Evolutionary conservation across 2,797 vertebrate genomes (phyloP).

Genomic region (Potorous gilbertii): DNA sequence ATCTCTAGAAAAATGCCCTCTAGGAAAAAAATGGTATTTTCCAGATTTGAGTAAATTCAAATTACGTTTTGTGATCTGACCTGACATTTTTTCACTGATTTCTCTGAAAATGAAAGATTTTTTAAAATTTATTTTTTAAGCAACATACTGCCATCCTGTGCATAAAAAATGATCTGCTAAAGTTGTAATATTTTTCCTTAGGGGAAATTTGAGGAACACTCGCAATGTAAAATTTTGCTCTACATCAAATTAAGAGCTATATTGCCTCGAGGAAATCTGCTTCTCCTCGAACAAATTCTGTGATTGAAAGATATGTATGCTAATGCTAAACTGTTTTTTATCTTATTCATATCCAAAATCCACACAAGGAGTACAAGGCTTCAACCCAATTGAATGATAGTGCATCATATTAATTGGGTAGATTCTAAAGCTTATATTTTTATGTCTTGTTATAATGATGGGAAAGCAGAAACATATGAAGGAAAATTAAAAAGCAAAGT

Average conservation of each 20-base stretch:
- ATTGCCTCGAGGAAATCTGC: not conserved
- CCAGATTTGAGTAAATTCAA: constrained; percentile 1
- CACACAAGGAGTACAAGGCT: not conserved
- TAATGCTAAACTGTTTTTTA: not conserved
- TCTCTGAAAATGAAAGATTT: constrained; percentile 57
- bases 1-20: not conserved
- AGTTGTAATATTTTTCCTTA: constrained; percentile 32
- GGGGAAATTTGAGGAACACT: not conserved
- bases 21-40: not conserved
- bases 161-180: constrained; percentile 18
- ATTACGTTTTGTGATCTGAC: not conserved
- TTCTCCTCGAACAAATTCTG: not conserved
- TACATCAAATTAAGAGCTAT: not conserved
- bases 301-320: not conserved
- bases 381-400: not conserved
- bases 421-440: not conserved
- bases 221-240: not conserved
- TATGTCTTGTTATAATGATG: not conserved
- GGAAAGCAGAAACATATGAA: not conserved
- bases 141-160: constrained; percentile 69
- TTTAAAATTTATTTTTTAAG: not conserved
- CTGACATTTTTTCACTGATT: constrained; percentile 50
- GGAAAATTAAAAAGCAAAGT: not conserved
- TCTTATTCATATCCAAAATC: not conserved
- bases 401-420: not conserved